Conservation (phyloP, 2,888 invertebrate genomes). For the Folsomia manolachei region DNA sequence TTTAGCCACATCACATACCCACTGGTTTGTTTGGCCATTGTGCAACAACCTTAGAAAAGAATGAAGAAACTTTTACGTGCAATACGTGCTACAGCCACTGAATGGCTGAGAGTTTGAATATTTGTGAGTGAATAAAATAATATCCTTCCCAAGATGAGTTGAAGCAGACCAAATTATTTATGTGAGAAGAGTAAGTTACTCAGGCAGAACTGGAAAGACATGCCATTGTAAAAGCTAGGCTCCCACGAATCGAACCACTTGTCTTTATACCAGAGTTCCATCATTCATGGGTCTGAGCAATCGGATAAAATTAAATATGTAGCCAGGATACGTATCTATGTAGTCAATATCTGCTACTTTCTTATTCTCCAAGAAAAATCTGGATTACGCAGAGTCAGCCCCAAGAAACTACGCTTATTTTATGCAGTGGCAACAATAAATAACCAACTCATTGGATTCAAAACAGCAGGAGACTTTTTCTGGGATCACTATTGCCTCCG, state of each 20-base stretch:
- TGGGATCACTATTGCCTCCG: no score
- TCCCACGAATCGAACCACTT: conserved; percentile 9
- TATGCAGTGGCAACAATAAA: no score
- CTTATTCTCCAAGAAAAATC: background rate
- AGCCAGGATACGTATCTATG: background rate
- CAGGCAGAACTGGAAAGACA: conserved; percentile 17
- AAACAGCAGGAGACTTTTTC: background rate
- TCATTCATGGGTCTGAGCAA: background rate
- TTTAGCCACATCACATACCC: no score
- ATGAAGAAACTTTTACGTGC: no score
- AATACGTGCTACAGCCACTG: no score
- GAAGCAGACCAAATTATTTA: conserved; percentile 11
- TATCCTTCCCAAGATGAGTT: conserved; percentile 8
- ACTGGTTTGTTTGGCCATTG: no score
- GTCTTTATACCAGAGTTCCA: background rate
- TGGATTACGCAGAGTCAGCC: background rate
- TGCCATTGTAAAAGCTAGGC: conserved; percentile 7
- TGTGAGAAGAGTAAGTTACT: conserved; percentile 12
- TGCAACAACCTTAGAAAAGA: no score
- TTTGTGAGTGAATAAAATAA: background rate
- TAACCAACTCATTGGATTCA: background rate
- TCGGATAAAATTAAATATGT: background rate
- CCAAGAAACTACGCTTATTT: background rate
- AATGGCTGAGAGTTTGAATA: background rate
- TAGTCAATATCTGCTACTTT: background rate